Conservation (phyloP, 2,888 invertebrate genomes). For the Drosophila setosimentum region DNA sequence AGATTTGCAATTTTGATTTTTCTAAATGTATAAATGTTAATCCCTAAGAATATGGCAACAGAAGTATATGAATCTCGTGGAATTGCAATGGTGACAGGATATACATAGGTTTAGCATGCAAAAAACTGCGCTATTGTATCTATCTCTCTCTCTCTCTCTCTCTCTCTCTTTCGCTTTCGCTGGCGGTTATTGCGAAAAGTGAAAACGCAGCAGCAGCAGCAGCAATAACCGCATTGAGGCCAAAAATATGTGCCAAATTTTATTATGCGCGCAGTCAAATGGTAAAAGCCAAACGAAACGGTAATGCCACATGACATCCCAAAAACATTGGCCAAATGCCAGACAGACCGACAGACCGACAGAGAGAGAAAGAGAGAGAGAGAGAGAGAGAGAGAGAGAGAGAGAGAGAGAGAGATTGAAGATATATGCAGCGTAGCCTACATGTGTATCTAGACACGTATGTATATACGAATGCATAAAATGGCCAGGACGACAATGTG, state of each 20-base stretch:
- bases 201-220: slow-evolving; percentile 57
- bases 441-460: background rate
- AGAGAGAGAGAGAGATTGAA: background rate
- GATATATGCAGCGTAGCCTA: background rate
- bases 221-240: slow-evolving; percentile 62
- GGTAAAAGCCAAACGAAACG: slow-evolving; percentile 68
- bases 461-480: background rate
- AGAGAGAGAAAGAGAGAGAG: background rate
- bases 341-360: background rate
- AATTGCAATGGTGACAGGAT: slow-evolving; percentile 1
- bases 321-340: slow-evolving; percentile 21
- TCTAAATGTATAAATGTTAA: background rate
- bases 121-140: slow-evolving; percentile 44
- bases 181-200: slow-evolving; percentile 39
- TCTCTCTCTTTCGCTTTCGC: background rate
- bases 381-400: background rate
- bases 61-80: background rate
- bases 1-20: background rate
- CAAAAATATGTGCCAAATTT: slow-evolving; percentile 77
- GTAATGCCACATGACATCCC: slow-evolving; percentile 53
- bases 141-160: slow-evolving; percentile 2
- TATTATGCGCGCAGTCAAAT: slow-evolving; percentile 73
- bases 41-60: background rate
- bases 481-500: background rate
- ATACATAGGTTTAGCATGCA: slow-evolving; percentile 1